Base-by-base conservation (phyloP, 1,140 invertebrate genomes). In the Catajapyx aquilonaris region DNA sequence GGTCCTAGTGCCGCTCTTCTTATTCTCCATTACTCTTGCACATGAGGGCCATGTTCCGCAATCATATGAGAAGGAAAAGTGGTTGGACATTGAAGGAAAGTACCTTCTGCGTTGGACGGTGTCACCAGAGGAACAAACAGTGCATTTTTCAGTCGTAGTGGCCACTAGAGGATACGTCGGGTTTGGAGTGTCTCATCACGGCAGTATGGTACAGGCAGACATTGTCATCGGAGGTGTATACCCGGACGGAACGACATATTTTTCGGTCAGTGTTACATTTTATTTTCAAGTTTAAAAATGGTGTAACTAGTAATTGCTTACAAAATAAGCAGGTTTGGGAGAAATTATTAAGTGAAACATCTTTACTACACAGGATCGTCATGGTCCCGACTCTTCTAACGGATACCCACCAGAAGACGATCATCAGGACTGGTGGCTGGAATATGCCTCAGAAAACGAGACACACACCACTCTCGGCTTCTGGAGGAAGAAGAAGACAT, bases 151-250 rank as follows among this genome's bases (percentile, higher is more conserved):
- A 2, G 31, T 31, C 19, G 28, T 28, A 17, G 40, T 18, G 5
- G 9, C 2, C 13, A 41, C 40, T 4, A 38, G 19, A 18, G 40
- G 40, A 9, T 41, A 15, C 16, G 22, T 41, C 18, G 40, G 40
- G 18, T 38, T 41, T 23, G 40, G 40, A 3, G 18, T 41, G 22
- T 41, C 40, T 11, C 18, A 4, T 2, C 31, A 31, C 21, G 35
- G 1, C 9, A 7, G 23, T 2, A 45, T 45, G 44, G 5, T 1
- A 0, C 17, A 31, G 0, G 32, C 44, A 9, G 44, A 45, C 21
- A 38, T 43, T 20, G 20, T 45, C 0, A 43, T 45, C 17, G 41
- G 41, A 1, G 43, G 43, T 9, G 38, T 45, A 4, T 31, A n/a
- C 13, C 17, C 36, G 5, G 16, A 35, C 13, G 35, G 41, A 31